phyloP scores from a whole-genome alignment of 2,888 invertebrate species.

The Dicyrtomina minuta region DNA sequence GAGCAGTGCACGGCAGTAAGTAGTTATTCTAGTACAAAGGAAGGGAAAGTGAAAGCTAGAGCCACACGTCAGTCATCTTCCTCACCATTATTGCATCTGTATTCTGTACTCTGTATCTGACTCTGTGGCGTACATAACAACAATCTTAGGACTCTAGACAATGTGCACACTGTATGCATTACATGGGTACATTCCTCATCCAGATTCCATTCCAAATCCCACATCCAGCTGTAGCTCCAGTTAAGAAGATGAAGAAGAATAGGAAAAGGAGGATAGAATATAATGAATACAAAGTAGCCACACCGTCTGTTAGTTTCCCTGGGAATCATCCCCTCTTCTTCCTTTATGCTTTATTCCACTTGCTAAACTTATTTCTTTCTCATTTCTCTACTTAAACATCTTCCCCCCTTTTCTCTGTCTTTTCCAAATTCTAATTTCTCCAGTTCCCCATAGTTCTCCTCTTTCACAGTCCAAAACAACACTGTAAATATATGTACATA shows the following conservation, averaged over 20 bases:
- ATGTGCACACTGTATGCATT: too few relatives aligned
- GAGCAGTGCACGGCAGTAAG: too few relatives aligned
- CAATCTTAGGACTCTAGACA: too few relatives aligned
- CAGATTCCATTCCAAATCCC: too few relatives aligned
- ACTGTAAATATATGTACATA: too few relatives aligned
- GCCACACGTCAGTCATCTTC: too few relatives aligned
- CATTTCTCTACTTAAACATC: constrained; percentile 7
- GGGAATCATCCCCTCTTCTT: not conserved
- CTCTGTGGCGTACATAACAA: too few relatives aligned
- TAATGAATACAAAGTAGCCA: constrained; percentile 36
- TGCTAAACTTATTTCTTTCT: not conserved
- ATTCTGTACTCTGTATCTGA: too few relatives aligned
- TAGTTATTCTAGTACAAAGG: too few relatives aligned
- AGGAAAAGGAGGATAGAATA: constrained; percentile 2
- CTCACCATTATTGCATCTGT: not conserved
- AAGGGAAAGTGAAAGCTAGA: not conserved
- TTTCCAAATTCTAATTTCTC: not conserved
- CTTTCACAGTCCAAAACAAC: not conserved
- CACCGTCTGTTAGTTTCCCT: constrained; percentile 25
- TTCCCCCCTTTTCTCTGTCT: constrained; percentile 24
- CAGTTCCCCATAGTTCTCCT: constrained; percentile 2
- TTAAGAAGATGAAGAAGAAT: not conserved
- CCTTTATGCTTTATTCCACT: constrained; percentile 2
- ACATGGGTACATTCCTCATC: too few relatives aligned
- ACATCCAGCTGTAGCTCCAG: too few relatives aligned